Conservation (phyloP, 2,113 vertebrate genomes). For the Apeltes quadracus region DNA sequence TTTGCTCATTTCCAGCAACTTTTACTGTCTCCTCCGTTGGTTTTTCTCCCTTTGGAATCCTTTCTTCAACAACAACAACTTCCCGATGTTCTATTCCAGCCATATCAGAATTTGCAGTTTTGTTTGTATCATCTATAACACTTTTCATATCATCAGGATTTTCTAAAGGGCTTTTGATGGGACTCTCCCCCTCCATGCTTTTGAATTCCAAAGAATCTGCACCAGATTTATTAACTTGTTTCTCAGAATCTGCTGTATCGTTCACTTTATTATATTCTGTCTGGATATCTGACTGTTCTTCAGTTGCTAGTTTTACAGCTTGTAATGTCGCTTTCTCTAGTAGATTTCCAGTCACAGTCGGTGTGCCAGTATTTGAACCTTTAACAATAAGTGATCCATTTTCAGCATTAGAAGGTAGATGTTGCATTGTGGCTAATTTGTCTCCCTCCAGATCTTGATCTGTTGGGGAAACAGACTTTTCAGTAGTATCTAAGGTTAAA, state of each 20-base stretch:
- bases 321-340: constrained; percentile 24
- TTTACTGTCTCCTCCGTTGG: constrained; percentile 17
- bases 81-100: neutral
- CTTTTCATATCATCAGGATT: constrained; percentile 7
- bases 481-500: constrained; percentile 1
- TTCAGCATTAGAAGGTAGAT: constrained; percentile 16
- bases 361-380: constrained; percentile 17
- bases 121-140: constrained; percentile 4
- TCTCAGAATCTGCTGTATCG: constrained; percentile 7
- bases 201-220: constrained; percentile 20
- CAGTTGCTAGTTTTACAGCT: neutral
- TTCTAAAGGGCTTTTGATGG: constrained; percentile 21
- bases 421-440: constrained; percentile 16
- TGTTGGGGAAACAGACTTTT: constrained; percentile 10
- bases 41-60: constrained; percentile 18
- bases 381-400: constrained; percentile 1
- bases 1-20: constrained; percentile 4
- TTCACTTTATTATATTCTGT: constrained; percentile 18
- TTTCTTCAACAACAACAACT: constrained; percentile 6
- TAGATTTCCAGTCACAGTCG: neutral
- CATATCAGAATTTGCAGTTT: neutral
- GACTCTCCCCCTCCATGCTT: constrained; percentile 17
- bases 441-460: constrained; percentile 14
- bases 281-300: constrained; percentile 1
- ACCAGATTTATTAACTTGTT: constrained; percentile 16